phyloP scores from a whole-genome alignment of 2,888 invertebrate species.

The Dendrolimus pini region DNA sequence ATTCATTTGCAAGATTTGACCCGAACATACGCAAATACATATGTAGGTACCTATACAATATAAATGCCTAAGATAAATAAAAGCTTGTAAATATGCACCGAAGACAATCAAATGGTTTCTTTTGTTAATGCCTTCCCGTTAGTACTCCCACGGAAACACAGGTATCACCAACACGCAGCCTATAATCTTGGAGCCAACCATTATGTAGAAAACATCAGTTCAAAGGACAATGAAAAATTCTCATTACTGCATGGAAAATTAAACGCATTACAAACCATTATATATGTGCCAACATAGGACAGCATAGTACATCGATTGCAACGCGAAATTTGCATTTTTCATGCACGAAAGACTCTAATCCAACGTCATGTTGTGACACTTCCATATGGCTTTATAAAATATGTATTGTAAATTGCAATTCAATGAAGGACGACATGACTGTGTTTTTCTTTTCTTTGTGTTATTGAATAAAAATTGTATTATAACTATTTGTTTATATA shows the following conservation, averaged over 20 bases:
- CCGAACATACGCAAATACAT: no score
- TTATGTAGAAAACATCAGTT: conserved; percentile 60
- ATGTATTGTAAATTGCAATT: conserved; percentile 22
- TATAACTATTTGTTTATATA: no score
- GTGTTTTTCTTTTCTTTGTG: conserved; percentile 15
- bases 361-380: conserved; percentile 21
- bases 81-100: background rate
- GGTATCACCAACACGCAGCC: conserved; percentile 44
- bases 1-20: no score
- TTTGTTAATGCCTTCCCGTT: conserved; percentile 58
- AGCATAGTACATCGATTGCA: background rate
- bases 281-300: conserved; percentile 24
- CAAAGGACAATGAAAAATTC: conserved; percentile 55
- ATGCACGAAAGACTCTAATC: background rate
- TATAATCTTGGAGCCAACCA: conserved; percentile 54
- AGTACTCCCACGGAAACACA: conserved; percentile 51
- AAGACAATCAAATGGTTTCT: conserved; percentile 38
- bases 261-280: conserved; percentile 53
- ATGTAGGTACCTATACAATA: no score
- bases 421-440: conserved; percentile 3
- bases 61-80: no score
- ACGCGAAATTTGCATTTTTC: conserved; percentile 4
- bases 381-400: conserved; percentile 13
- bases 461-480: conserved; percentile 6
- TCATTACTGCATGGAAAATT: conserved; percentile 55